Conservation (phyloP, 2,113 vertebrate species). For the Leucopsar rothschildi region DNA sequence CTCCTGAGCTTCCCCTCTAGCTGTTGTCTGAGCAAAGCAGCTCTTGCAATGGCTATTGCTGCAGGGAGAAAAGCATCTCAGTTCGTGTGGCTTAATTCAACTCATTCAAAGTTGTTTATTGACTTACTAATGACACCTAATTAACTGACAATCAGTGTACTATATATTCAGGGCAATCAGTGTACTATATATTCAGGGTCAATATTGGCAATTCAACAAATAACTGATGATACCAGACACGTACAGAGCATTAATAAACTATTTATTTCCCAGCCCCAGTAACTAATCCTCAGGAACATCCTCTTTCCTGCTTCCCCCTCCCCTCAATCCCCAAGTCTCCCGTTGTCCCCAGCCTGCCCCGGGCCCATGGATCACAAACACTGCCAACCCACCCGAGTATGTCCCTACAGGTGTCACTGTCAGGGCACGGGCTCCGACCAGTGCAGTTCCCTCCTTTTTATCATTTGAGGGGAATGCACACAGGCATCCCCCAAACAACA, state of each 20-base stretch:
- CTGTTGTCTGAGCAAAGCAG: not conserved
- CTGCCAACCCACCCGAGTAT: fast-evolving
- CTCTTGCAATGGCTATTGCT: not conserved
- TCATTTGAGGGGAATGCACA: not conserved
- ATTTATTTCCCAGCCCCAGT: not conserved
- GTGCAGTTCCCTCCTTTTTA: not conserved
- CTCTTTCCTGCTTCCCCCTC: fast-evolving
- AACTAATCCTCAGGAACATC: not conserved
- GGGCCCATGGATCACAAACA: fast-evolving
- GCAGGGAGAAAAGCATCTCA: not conserved
- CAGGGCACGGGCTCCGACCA: not conserved
- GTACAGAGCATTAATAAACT: not conserved
- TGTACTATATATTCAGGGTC: not conserved
- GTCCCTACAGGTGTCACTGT: too few species aligned
- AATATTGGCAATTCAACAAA: not conserved
- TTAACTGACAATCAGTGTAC: not conserved
- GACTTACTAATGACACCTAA: not conserved
- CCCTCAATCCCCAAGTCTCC: fast-evolving
- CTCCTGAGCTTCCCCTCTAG: not conserved
- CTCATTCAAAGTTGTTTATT: not conserved
- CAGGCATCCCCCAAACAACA: not conserved
- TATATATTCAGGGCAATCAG: not conserved
- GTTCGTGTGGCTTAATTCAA: not conserved
- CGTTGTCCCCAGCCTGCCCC: fast-evolving
- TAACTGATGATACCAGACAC: not conserved